Percentiles rank a stretch among this genome's conserved stretches.
Conservation (phyloP, 2,113 vertebrate genomes). For the Pimephales promelas region DNA sequence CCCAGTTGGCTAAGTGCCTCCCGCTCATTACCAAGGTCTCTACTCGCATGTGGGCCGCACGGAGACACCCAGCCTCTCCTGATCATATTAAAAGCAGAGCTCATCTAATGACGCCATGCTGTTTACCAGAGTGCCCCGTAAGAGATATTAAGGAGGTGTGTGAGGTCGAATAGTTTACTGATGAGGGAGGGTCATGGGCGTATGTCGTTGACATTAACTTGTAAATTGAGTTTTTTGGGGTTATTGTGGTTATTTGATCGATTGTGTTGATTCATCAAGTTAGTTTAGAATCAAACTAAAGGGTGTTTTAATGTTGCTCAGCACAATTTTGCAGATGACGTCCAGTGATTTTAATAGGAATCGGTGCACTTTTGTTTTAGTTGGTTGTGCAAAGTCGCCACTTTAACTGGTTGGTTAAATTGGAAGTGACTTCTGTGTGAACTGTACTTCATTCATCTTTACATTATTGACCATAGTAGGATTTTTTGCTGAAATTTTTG, state of each 20-base stretch:
- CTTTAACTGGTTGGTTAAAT: too few relatives aligned
- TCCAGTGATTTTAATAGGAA: too few relatives aligned
- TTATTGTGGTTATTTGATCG: neutral
- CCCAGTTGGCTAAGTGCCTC: constrained; percentile 78
- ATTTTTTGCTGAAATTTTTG: too few relatives aligned
- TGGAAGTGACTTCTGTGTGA: too few relatives aligned
- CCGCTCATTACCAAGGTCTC: constrained; percentile 77
- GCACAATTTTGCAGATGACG: too few relatives aligned
- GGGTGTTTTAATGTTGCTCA: neutral
- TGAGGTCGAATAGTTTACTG: neutral
- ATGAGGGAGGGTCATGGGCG: constrained; percentile 40
- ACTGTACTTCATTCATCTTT: too few relatives aligned
- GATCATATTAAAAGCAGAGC: constrained; percentile 68
- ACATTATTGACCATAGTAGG: too few relatives aligned
- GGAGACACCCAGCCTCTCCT: constrained; percentile 68
- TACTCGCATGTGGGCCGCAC: constrained; percentile 67
- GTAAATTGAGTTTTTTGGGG: constrained; percentile 1
- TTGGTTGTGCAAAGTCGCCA: too few relatives aligned
- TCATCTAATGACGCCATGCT: constrained; percentile 62
- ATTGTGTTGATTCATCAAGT: neutral
- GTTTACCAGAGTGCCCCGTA: constrained; percentile 60
- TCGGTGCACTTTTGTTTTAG: too few relatives aligned
- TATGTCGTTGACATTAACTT: constrained; percentile 34
- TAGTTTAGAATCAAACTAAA: neutral
- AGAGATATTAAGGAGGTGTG: constrained; percentile 55